Evolutionary conservation across 2,888 invertebrate species (phyloP), one percentile per base, ranked within the genome.

Genomic region (Mimumesa dahlbomi): DNA sequence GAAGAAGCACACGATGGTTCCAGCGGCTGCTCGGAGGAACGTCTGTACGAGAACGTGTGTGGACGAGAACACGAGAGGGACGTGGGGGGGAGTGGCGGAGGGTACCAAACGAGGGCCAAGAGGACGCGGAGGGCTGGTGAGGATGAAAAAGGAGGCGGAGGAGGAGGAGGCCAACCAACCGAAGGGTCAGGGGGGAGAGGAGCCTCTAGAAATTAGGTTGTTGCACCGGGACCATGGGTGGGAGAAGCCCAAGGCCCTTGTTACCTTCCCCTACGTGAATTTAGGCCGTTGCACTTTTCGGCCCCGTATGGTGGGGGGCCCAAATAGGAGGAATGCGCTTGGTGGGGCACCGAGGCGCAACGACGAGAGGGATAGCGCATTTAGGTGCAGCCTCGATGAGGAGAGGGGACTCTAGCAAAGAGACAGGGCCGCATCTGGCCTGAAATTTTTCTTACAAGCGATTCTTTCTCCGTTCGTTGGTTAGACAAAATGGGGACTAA

Each of bases 211-310:
- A 89, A 89, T 89, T 89, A 90, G 89, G 88, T 88, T 88, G 89
- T 87, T 89, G 88, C 88, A 88, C 88, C 85, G 87, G 80, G 83
- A n/a, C 82, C 59, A 81, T 67, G 75, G 77, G 79, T 71, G 75
- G 80, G 81, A 73, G 82, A 83, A 83, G 82, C 83, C 87, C 88
- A 88, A 89, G 88, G 89, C 88, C 89, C 88, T 87, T 85, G 86
- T 86, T 86, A 86, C 85, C 83, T 82, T 82, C 85, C 85, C 85
- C 88, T 81, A 83, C 84, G 84, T 76, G 85, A 88, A 89, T 89
- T 89, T 89, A 89, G 89, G 89, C 88, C 89, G 88, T 89, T 89
- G 89, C 89, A 89, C 89, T 89, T 89, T 89, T 88, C 85, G 87
- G 87, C 82, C 85, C 81, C 83, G 58, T 66, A 67, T 84, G 83